phyloP scores from a whole-genome alignment of 2,888 invertebrate species.

The Perithous albicinctus region DNA sequence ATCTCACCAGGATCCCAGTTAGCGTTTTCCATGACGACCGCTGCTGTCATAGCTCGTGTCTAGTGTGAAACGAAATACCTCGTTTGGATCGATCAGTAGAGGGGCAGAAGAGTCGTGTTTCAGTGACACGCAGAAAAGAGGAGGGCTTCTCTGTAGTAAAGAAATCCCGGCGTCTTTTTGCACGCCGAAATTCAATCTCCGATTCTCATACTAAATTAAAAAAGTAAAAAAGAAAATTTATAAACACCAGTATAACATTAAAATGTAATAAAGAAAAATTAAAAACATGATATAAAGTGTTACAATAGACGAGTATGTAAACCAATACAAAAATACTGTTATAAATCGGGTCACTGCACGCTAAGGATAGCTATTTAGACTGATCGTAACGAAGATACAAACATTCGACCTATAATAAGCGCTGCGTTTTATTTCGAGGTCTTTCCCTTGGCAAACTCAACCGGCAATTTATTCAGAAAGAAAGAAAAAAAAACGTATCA shows the following conservation, averaged over 20 bases:
- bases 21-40: conserved; percentile 87
- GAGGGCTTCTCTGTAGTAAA: conserved; percentile 28
- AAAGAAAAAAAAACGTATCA: background rate
- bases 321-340: background rate
- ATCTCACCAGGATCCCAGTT: conserved; percentile 88
- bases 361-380: background rate
- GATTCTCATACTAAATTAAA: background rate
- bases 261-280: background rate
- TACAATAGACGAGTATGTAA: background rate
- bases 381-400: too few relatives aligned
- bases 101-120: conserved; percentile 16
- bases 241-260: background rate
- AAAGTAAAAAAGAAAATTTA: background rate
- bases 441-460: background rate
- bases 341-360: conserved; percentile 70
- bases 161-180: conserved; percentile 26
- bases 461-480: background rate
- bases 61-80: conserved; percentile 46
- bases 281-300: too few relatives aligned
- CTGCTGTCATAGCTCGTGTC: conserved; percentile 86
- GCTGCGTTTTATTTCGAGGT: too few relatives aligned
- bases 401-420: too few relatives aligned
- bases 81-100: conserved; percentile 61
- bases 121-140: conserved; percentile 9
- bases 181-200: conserved; percentile 15